Conservation (phyloP, 2,113 vertebrate species). For the Cyphomyrus plagiostoma region DNA sequence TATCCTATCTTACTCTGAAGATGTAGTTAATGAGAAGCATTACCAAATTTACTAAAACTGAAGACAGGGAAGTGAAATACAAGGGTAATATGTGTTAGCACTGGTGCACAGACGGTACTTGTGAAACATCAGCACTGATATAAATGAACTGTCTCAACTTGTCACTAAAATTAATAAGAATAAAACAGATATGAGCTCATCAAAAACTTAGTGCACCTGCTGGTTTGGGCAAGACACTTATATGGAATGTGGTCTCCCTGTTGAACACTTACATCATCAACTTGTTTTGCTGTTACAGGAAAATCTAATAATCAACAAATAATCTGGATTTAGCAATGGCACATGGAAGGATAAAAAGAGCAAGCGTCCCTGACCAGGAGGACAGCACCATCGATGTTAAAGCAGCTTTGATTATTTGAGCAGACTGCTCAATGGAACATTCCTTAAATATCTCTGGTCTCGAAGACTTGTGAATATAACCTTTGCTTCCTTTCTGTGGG, state of each 20-base stretch:
- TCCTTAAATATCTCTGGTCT: constrained; percentile 53
- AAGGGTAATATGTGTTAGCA: background rate
- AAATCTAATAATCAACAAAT: background rate
- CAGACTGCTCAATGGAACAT: constrained; percentile 49
- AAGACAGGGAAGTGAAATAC: background rate
- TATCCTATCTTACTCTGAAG: background rate
- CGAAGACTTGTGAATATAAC: constrained; percentile 29
- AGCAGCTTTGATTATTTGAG: constrained; percentile 46
- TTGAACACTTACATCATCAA: background rate
- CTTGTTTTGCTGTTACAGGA: background rate
- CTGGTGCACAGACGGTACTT: background rate
- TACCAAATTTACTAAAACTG: background rate
- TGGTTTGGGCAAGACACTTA: background rate
- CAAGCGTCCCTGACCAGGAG: background rate
- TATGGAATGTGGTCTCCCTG: background rate
- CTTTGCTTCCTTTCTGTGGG: constrained; percentile 38
- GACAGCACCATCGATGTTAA: constrained; percentile 23
- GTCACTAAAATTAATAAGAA: background rate
- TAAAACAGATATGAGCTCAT: background rate
- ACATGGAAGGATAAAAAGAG: background rate
- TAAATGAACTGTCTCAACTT: background rate
- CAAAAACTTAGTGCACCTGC: background rate
- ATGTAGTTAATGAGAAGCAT: background rate
- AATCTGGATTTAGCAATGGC: background rate
- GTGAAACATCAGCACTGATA: background rate